These are phyloP conservation scores for Eilema griseolum DNA, from an alignment of 2,888 invertebrate species.

Conservation along the genomic window DNA sequence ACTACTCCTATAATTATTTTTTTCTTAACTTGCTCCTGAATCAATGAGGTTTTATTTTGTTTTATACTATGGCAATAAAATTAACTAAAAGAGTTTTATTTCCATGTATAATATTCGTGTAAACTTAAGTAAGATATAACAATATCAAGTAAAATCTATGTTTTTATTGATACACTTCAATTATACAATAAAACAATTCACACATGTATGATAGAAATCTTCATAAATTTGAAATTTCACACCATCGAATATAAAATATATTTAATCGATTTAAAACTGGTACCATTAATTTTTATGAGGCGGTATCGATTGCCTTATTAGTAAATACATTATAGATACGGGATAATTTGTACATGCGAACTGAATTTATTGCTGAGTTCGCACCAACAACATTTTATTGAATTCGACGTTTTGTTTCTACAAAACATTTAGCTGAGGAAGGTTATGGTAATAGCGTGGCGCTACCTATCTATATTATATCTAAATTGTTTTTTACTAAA, in stretches of 20 bases:
- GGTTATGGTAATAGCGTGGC: constrained; percentile 2
- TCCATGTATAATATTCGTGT: not conserved
- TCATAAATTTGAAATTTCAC: constrained; percentile 1
- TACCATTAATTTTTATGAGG: constrained; percentile 36
- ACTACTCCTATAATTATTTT: not conserved
- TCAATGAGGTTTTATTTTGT: not conserved
- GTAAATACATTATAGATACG: constrained; percentile 28
- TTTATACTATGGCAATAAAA: not conserved
- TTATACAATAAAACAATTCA: constrained; percentile 4
- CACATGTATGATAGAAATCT: not conserved
- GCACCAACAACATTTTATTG: constrained; percentile 28
- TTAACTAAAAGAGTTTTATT: not conserved
- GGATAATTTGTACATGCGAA: constrained; percentile 20
- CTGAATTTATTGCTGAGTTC: constrained; percentile 41
- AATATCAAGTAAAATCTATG: not conserved
- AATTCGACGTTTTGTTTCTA: not conserved
- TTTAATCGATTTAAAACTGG: constrained; percentile 23
- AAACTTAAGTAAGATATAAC: not conserved
- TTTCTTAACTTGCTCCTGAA: not conserved
- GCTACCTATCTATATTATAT: not conserved
- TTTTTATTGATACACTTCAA: not conserved
- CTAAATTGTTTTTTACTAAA: too few relatives aligned
- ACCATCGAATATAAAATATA: not conserved
- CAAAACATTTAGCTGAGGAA: constrained; percentile 3
- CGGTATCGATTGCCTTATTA: constrained; percentile 29